Conservation (phyloP, 2,888 invertebrate species). For the Rapana venosa region DNA sequence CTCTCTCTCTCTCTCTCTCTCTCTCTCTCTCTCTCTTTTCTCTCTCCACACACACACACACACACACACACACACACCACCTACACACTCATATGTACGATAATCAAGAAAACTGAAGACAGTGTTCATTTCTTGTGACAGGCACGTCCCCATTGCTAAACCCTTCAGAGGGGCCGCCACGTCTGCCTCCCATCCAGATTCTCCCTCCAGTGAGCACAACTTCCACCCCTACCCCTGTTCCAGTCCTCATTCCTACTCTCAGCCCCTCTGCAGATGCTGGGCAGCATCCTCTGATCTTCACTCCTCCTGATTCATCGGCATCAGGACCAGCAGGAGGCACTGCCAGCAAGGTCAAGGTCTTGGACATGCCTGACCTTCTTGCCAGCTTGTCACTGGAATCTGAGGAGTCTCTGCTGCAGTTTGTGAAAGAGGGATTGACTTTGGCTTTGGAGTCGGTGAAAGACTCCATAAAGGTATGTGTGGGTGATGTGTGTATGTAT, state of each 20-base stretch:
- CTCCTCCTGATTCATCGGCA: not conserved
- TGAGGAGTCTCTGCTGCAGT: constrained; percentile 52
- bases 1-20: too few relatives aligned
- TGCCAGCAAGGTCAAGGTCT: constrained; percentile 46
- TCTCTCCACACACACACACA: too few relatives aligned
- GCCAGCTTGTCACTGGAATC: constrained; percentile 54
- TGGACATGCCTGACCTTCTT: constrained; percentile 58
- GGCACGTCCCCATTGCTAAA: constrained; percentile 52
- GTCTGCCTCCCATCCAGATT: constrained; percentile 57
- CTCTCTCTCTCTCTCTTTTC: too few relatives aligned
- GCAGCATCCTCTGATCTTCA: constrained; percentile 20
- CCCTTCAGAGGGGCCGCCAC: constrained; percentile 55
- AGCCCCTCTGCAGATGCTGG: constrained; percentile 47
- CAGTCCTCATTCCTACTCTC: constrained; percentile 63
- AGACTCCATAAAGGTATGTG: constrained; percentile 51
- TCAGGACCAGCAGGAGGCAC: constrained; percentile 22
- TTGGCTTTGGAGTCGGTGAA: constrained; percentile 49
- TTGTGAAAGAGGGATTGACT: constrained; percentile 49
- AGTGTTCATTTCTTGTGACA: not conserved
- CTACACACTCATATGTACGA: not conserved
- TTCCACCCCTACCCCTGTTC: constrained; percentile 64
- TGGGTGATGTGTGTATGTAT: not conserved
- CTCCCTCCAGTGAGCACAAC: constrained; percentile 64
- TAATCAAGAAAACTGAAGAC: not conserved
- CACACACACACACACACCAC: not conserved